Percentiles rank a stretch among this genome's conserved stretches.
These are phyloP conservation scores for Halcyon chelicuti DNA, from an alignment of 2,797 vertebrate genomes.

Conservation along the genomic window DNA sequence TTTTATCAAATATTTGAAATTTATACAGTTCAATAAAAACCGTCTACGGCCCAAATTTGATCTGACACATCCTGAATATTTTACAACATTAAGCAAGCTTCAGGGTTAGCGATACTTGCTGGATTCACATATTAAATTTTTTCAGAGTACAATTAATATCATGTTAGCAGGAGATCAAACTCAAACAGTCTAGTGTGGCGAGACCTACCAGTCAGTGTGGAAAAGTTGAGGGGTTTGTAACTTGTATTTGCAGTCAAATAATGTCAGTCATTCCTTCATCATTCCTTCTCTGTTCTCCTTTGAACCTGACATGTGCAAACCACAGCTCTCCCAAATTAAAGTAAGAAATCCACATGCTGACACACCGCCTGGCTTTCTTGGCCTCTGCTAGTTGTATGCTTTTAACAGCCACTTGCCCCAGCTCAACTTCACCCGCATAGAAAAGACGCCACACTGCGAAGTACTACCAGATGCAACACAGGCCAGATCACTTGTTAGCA, in stretches of 20 bases:
- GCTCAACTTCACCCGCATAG: neutral
- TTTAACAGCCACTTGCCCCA: neutral
- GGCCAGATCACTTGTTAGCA: neutral
- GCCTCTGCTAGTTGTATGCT: neutral
- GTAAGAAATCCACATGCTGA: neutral
- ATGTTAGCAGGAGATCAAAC: neutral
- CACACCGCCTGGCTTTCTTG: neutral
- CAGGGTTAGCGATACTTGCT: neutral
- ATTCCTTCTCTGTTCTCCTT: neutral
- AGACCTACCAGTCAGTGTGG: neutral
- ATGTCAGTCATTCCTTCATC: neutral
- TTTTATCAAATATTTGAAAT: neutral
- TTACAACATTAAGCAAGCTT: neutral
- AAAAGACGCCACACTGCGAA: neutral
- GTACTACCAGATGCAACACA: fast-evolving
- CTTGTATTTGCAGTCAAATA: neutral
- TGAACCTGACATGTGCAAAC: fast-evolving
- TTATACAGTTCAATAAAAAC: neutral
- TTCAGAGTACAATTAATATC: neutral
- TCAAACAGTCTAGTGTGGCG: neutral
- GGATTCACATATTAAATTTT: neutral
- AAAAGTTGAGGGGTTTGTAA: neutral
- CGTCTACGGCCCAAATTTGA: neutral
- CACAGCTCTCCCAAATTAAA: neutral
- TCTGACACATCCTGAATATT: neutral